These are phyloP conservation scores for Imbricaverruca yamaguchii DNA, from an alignment of 2,888 invertebrate species.

Conservation along the genomic window DNA sequence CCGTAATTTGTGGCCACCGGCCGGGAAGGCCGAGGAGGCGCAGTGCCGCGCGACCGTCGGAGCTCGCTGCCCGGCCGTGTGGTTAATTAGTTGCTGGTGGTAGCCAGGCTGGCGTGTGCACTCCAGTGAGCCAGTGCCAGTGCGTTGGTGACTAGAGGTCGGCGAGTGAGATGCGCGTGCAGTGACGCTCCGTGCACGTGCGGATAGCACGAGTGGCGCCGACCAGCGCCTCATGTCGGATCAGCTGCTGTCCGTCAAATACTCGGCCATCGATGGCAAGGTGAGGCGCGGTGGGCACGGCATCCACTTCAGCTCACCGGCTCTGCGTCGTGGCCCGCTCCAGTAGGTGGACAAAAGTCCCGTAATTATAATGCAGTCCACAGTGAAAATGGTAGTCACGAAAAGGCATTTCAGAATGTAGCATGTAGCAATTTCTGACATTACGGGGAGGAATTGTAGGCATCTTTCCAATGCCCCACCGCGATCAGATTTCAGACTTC, in stretches of 20 bases:
- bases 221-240: neutral
- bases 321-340: too few relatives aligned
- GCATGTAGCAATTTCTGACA: too few relatives aligned
- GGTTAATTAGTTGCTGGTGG: neutral
- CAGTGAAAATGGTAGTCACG: too few relatives aligned
- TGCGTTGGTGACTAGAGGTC: neutral
- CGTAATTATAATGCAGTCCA: too few relatives aligned
- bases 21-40: neutral
- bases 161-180: neutral
- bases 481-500: too few relatives aligned
- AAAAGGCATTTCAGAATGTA: too few relatives aligned
- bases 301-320: too few relatives aligned
- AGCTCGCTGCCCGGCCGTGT: too few relatives aligned
- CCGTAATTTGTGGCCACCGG: slow-evolving; percentile 7
- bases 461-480: too few relatives aligned
- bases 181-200: neutral
- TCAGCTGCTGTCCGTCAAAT: neutral
- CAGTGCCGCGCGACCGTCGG: neutral
- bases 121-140: neutral
- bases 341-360: too few relatives aligned
- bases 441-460: too few relatives aligned
- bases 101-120: neutral
- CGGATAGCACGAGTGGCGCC: neutral
- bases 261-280: neutral
- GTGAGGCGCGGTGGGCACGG: neutral